Evolutionary conservation across 2,888 invertebrate species (phyloP).

Genomic region (Euplagia quadripunctaria): DNA sequence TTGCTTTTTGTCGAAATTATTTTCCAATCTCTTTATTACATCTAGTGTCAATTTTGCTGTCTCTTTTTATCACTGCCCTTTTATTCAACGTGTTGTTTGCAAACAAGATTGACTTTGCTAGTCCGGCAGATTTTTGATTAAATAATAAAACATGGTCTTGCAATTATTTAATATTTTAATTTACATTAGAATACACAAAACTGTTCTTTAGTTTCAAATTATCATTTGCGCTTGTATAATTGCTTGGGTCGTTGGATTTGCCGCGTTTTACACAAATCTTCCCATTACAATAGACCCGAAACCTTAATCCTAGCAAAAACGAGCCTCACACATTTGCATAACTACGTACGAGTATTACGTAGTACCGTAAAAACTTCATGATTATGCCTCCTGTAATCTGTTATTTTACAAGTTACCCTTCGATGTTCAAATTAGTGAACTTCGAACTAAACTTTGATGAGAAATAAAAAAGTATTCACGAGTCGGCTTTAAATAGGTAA

Average conservation of each 20-base stretch:
- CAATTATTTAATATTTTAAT: constrained; percentile 30
- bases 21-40: constrained; percentile 82
- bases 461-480: constrained; percentile 55
- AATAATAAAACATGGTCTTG: constrained; percentile 29
- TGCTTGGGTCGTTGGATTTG: constrained; percentile 62
- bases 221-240: constrained; percentile 52
- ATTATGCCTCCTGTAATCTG: constrained; percentile 52
- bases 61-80: constrained; percentile 56
- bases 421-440: constrained; percentile 58
- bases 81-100: constrained; percentile 45
- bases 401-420: constrained; percentile 56
- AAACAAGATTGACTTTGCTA: constrained; percentile 47
- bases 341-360: constrained; percentile 57
- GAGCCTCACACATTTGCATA: constrained; percentile 65
- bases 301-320: constrained; percentile 68
- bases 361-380: constrained; percentile 50
- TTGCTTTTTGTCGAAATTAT: constrained; percentile 84
- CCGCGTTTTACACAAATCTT: constrained; percentile 68
- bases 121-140: constrained; percentile 25
- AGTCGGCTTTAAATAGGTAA: constrained; percentile 52
- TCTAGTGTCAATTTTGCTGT: constrained; percentile 75
- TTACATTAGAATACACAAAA: constrained; percentile 26
- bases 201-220: constrained; percentile 46
- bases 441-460: constrained; percentile 53
- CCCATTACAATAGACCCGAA: constrained; percentile 68